Evolutionary conservation across 1,140 invertebrate species (phyloP), one percentile per base, ranked within the genome.

Genomic region (Danaus melanippus): DNA sequence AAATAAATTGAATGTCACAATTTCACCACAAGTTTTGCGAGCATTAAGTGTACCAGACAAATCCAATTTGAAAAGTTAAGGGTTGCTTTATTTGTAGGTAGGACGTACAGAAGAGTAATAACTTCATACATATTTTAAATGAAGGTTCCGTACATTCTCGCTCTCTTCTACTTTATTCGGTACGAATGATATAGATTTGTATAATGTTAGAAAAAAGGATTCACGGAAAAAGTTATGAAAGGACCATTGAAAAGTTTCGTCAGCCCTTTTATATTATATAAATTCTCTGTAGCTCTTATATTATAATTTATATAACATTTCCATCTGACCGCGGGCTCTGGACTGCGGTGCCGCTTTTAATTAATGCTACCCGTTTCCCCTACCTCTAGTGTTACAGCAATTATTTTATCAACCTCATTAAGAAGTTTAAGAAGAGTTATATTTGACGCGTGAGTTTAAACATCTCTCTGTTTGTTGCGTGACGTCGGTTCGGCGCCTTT

Each of bases 331-430:
- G 69, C 77, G 58, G 56, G 60, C 66, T 57, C 63, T 62, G 54
- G 47, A 50, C 62, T 66, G 71, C 65, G 69, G 74, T 62, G 58
- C 67, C 74, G 70, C 73, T 78, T 83, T 82, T 86, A 84, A 86
- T 84, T 82, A 86, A 86, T 77, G 73, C 71, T 62, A 60, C 69
- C 56, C 72, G 71, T 69, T 67, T 60, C 62, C 63, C 67, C 54
- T 76, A 74, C 75, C 73, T 67, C 69, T 85, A 80, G 79, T 86
- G 78, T 79, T 79, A 78, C 78, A 82, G 74, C 76, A 84, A 86
- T 81, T 82, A 84, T 82, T 84, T 76, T 76, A 58, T 73, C 67
- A 68, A 70, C 69, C 79, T 85, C 82, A 79, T 85, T 85, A 85
- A 72, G 76, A 77, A 76, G 74, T 79, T 85, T 67, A 69, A 58